Conservation (phyloP, 2,113 vertebrate species). For the Brachyhypopomus occidentalis region DNA sequence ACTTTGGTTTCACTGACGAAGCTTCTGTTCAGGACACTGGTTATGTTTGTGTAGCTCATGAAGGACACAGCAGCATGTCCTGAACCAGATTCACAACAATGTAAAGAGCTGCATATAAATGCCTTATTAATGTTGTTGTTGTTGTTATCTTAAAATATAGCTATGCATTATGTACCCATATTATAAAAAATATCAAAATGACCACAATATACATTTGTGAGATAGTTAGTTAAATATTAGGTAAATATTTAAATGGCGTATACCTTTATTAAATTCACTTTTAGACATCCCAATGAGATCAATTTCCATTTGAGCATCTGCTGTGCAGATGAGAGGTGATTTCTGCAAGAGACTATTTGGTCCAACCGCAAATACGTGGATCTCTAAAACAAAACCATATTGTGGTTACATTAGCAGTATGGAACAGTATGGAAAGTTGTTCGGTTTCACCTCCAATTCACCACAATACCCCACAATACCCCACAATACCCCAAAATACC, state of each 20-base stretch:
- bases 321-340: not conserved
- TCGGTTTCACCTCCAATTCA: too few species aligned
- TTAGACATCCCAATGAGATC: conserved; percentile 19
- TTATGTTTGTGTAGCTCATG: conserved; percentile 16
- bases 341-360: not conserved
- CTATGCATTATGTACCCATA: too few species aligned
- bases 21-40: not conserved
- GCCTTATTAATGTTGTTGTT: too few species aligned
- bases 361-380: conserved; percentile 17
- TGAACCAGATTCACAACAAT: not conserved
- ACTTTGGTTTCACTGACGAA: conserved; percentile 9
- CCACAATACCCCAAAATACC: too few species aligned
- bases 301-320: conserved; percentile 22
- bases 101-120: too few species aligned
- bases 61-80: conserved; percentile 34
- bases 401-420: too few species aligned
- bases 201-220: too few species aligned
- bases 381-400: conserved; percentile 19
- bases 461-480: too few species aligned
- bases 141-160: too few species aligned
- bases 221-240: too few species aligned
- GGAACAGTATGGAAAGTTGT: not conserved
- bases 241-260: not conserved
- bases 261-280: conserved; percentile 1
- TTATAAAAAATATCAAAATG: not conserved